Base-by-base conservation (phyloP, 2,888 invertebrate genomes). In the Ochropleura plecta region DNA sequence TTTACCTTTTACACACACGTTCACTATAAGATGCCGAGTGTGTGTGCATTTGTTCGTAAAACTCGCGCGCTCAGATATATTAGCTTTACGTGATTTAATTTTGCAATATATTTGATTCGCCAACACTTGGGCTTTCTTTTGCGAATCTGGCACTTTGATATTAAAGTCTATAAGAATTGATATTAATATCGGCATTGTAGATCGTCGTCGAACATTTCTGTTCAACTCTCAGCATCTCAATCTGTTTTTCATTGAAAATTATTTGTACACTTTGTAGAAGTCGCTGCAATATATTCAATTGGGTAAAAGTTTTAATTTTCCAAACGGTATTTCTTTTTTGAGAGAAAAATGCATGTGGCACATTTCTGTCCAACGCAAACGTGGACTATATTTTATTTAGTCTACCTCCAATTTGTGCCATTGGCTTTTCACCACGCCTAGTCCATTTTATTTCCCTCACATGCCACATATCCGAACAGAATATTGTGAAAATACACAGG, bases 401-500 rank as follows among this genome's bases (percentile, higher is more conserved):
- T 48, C 30, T 65, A 49, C 48, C 60, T 55, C 53, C 48, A 81
- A 81, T 60, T 79, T 82, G 49, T 64, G 72, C 59, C 48, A 12
- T 14, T 49, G 57, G 20, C 42, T 67, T 74, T 75, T 51, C 44
- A 30, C 20, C 60, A 30, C 80, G 18, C 69, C 65, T 71, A 9
- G 60, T 48, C 72, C 51, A 73, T 73, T 82, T 76, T 85, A 70
- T 78, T 78, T 63, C 40, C 65, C 76, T 74, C 82, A 77, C 77
- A 82, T 55, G 63, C 51, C 57, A 71, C 73, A 85, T 72, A 65
- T 49, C 75, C 84, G 78, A 42, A 76, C 60, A 73, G 73, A 83
- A 83, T 86, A 86, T 86, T 86, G 82, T 84, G 82, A 79, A 86
- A 87, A 87, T 83, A 87, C 78, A 81, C 74, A 69, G 49, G 63